Conservation (phyloP, 2,797 vertebrate genomes). For the Gallinago solitaria region DNA sequence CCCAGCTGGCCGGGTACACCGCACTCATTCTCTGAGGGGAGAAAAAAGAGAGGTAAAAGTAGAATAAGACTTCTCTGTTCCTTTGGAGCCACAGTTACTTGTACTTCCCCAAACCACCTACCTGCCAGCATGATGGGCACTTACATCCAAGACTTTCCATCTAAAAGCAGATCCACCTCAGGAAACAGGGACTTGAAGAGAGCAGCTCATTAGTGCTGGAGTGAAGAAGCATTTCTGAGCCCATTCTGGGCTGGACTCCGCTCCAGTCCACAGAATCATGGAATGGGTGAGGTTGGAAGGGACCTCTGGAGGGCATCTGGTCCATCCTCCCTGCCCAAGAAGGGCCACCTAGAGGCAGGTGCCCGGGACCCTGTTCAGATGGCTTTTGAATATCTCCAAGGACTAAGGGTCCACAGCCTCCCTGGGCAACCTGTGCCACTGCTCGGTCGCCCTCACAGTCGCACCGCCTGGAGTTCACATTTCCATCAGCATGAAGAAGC, state of each 20-base stretch:
- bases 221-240: not conserved
- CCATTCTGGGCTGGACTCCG: not conserved
- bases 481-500: not conserved
- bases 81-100: not conserved
- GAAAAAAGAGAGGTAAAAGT: not conserved
- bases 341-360: too few species aligned
- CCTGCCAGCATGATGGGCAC: not conserved
- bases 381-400: not conserved
- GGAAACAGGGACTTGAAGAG: not conserved
- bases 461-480: rapidly evolving
- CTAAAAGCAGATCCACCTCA: not conserved
- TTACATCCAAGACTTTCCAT: not conserved
- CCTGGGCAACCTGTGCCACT: not conserved
- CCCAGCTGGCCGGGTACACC: not conserved
- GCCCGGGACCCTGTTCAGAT: not conserved
- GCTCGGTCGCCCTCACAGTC: not conserved
- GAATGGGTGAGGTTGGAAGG: not conserved
- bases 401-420: not conserved
- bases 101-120: not conserved
- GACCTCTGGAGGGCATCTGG: not conserved
- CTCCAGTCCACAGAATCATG: not conserved
- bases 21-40: not conserved
- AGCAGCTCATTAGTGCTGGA: not conserved
- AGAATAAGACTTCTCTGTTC: not conserved
- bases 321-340: not conserved